Evolutionary conservation across 2,113 vertebrate genomes (phyloP), one percentile per base, ranked within the genome.

Genomic region (Dicaeum eximium): DNA sequence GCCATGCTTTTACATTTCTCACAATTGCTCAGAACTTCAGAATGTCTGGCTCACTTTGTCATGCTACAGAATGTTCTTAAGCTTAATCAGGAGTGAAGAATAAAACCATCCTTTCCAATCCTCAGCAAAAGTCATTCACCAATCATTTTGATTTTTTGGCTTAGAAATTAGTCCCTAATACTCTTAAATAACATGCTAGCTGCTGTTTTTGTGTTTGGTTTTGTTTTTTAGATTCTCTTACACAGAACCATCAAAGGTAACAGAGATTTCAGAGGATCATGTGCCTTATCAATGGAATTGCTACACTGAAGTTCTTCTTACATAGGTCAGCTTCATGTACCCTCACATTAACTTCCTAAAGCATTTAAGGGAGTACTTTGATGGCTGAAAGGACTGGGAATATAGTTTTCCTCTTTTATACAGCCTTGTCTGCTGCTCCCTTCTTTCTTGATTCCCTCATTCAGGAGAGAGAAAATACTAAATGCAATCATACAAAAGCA

Each of bases 51-150:
- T 84, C 23, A 30, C 11, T 61, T 78, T 70, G 22, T 58, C 5
- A 14, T n/a, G 33, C 7, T 57, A 20, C 17, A 53, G 20, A 73
- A 81, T 4, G 2, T 3, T 64, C 12, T 60, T 40, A 54, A 70
- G 4, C 28, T 19, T 72, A 65, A n/a, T 48, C 17, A 73, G 19
- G 19, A 84, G 10, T 27, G 23, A 10, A 13, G 30, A 67, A 47
- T 40, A 65, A 28, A 19, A 3, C 1, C 16, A 28, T 47, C n/a
- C 4, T 91, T 85, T 93, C 22, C 25, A 66, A n/a, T 42, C 10
- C 18, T 70, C 44, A 48, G 9, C 45, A 10, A 62, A 74, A 66
- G 13, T 3, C 0, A 0, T 67, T 58, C 35, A 53, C 60, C 47
- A 75, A 13, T 37, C 30, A 15, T 37, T 77, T 21, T 72, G 44